phyloP scores from a whole-genome alignment of 2,888 invertebrate species.

The Melikaiella ostensackeni region DNA sequence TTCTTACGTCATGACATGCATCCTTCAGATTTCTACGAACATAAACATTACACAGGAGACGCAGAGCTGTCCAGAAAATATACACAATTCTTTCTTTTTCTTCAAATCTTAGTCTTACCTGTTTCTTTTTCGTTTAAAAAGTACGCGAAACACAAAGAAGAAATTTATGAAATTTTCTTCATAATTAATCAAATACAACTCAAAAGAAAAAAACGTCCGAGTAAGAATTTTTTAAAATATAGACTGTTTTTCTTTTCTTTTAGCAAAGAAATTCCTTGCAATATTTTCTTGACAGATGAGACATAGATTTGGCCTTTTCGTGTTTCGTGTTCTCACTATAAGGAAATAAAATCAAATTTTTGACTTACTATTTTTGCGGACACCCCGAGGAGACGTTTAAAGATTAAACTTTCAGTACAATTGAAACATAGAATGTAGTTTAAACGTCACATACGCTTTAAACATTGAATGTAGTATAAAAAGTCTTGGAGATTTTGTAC shows the following conservation, averaged over 20 bases:
- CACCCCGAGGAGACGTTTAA: background rate
- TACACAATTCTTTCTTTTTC: background rate
- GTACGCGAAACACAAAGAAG: too few relatives aligned
- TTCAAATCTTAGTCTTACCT: background rate
- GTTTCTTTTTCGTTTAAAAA: too few relatives aligned
- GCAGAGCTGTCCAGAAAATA: background rate
- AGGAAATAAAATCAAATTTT: too few relatives aligned
- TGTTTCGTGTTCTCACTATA: too few relatives aligned
- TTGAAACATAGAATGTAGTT: background rate
- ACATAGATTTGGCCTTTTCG: too few relatives aligned
- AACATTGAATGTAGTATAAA: slow-evolving; percentile 3
- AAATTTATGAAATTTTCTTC: too few relatives aligned
- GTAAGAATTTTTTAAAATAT: too few relatives aligned
- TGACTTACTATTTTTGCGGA: background rate
- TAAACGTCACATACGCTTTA: background rate
- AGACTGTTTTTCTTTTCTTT: too few relatives aligned
- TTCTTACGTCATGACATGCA: slow-evolving; percentile 1
- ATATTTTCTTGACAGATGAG: too few relatives aligned
- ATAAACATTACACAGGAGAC: slow-evolving; percentile 1
- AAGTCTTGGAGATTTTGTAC: slow-evolving; percentile 35
- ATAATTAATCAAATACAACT: too few relatives aligned
- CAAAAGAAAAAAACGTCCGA: too few relatives aligned
- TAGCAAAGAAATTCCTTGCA: too few relatives aligned
- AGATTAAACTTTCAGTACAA: background rate
- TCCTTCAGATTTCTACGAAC: slow-evolving; percentile 4